Percentiles rank a stretch among this genome's conserved stretches.
Evolutionary conservation across 1,140 invertebrate genomes (phyloP).

Genomic region (Chymomyza costata): DNA sequence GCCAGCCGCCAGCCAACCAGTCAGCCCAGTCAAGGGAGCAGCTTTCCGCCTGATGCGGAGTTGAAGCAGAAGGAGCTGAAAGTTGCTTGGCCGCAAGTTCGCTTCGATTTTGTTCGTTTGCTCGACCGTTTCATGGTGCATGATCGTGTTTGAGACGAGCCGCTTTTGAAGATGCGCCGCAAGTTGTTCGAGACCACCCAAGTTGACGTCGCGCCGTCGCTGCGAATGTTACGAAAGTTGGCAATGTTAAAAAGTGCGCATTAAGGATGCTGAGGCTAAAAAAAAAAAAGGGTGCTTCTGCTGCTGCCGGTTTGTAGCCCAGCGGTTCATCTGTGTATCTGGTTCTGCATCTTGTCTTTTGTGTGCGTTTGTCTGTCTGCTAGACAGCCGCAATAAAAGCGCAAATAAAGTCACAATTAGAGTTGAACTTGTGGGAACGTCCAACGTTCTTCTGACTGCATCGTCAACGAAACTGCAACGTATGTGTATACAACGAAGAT

Average conservation of each 20-base stretch:
- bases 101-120: slow-evolving; percentile 25
- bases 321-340: slow-evolving; percentile 10
- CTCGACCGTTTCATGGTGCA: slow-evolving; percentile 39
- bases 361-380: slow-evolving; percentile 26
- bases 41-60: slow-evolving; percentile 15
- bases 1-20: slow-evolving; percentile 34
- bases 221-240: slow-evolving; percentile 24
- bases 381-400: slow-evolving; percentile 59
- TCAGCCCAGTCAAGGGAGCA: slow-evolving; percentile 14
- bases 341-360: slow-evolving; percentile 20
- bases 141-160: slow-evolving; percentile 63
- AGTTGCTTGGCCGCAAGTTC: slow-evolving; percentile 48
- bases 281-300: slow-evolving; percentile 44
- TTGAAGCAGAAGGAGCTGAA: too few relatives aligned
- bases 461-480: background rate
- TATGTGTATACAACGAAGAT: slow-evolving; percentile 3
- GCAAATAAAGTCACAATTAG: slow-evolving; percentile 74
- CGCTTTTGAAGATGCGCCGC: slow-evolving; percentile 73
- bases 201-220: slow-evolving; percentile 46
- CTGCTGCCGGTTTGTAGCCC: slow-evolving; percentile 14
- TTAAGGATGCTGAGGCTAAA: slow-evolving; percentile 34
- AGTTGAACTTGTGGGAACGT: slow-evolving; percentile 68
- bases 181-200: slow-evolving; percentile 75
- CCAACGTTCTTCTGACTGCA: too few relatives aligned
- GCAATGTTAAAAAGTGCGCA: slow-evolving; percentile 14